These are phyloP conservation scores for Aleadryas rufinucha DNA, from an alignment of 2,113 vertebrate genomes.

Conservation along the genomic window DNA sequence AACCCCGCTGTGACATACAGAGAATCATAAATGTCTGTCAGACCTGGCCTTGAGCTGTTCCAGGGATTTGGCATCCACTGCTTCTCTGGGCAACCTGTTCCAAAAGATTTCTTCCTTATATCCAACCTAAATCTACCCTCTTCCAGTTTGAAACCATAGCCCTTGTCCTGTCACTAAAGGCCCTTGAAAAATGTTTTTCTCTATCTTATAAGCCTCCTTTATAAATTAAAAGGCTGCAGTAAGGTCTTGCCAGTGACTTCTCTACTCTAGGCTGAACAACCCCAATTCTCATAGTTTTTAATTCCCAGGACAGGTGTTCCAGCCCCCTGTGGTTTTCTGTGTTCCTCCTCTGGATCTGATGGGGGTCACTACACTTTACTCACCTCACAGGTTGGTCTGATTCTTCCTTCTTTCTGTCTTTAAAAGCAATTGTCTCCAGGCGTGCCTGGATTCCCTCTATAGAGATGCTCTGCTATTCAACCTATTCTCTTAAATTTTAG, in stretches of 20 bases:
- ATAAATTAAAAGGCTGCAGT: neutral
- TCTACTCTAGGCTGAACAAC: neutral
- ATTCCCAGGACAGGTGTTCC: neutral
- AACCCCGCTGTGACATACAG: neutral
- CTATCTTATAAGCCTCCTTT: neutral
- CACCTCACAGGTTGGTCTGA: neutral
- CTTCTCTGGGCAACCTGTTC: neutral
- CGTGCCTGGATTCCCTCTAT: neutral
- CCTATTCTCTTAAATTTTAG: neutral
- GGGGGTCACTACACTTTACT: neutral
- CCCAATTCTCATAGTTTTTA: neutral
- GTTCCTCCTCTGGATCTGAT: neutral
- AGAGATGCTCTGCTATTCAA: neutral
- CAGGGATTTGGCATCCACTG: neutral
- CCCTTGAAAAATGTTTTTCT: neutral
- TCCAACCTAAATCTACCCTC: neutral
- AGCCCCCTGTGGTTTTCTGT: neutral
- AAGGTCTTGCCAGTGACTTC: neutral
- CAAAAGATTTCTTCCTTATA: neutral
- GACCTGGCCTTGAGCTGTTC: neutral
- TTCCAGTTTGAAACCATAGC: neutral
- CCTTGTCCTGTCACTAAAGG: neutral
- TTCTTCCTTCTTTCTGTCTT: neutral
- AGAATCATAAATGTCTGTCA: neutral
- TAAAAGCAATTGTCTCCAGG: neutral